Percentiles rank a stretch among this genome's conserved stretches.
These are phyloP conservation scores for Tinea pellionella DNA, from an alignment of 2,888 invertebrate species.

Conservation along the genomic window DNA sequence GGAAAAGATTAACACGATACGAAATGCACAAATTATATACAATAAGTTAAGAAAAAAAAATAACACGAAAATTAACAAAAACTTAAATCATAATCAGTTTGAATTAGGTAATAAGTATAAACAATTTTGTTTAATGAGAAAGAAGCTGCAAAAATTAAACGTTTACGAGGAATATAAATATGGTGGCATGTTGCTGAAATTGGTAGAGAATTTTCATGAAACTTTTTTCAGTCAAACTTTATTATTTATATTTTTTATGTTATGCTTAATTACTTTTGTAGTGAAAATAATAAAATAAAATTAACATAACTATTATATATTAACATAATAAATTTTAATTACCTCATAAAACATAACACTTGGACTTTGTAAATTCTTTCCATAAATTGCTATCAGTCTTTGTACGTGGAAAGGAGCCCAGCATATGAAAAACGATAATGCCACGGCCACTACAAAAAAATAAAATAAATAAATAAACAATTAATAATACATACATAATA, in stretches of 20 bases:
- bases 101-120: background rate
- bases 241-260: background rate
- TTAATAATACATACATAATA: background rate
- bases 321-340: background rate
- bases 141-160: background rate
- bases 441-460: slow-evolving; percentile 79
- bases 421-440: slow-evolving; percentile 85
- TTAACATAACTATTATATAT: background rate
- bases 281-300: too few species aligned
- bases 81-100: background rate
- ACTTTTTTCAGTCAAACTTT: background rate
- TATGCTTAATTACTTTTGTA: background rate
- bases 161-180: background rate
- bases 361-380: slow-evolving; percentile 53
- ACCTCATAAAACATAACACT: slow-evolving; percentile 55
- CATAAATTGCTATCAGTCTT: slow-evolving; percentile 84
- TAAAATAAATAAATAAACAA: background rate
- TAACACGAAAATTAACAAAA: background rate
- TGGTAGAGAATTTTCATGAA: background rate
- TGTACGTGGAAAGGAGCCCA: slow-evolving; percentile 96
- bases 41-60: background rate
- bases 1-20: background rate
- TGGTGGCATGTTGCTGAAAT: slow-evolving; percentile 1
- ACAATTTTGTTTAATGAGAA: background rate
- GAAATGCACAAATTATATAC: background rate